Conservation (phyloP, 2,113 vertebrate genomes). For the Rhineura floridana region DNA sequence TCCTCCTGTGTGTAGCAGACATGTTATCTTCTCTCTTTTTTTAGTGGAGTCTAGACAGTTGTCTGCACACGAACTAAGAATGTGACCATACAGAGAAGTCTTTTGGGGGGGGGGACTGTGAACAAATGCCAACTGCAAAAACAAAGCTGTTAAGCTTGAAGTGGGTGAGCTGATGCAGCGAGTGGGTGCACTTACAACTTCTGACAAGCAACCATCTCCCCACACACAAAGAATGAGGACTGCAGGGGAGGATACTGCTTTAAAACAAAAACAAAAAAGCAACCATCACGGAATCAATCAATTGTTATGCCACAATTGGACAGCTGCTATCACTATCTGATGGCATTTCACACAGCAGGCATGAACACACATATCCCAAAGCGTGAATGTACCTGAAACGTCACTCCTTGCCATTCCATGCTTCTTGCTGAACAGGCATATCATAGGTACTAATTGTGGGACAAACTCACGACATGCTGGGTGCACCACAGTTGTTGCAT, state of each 20-base stretch:
- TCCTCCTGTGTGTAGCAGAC: slow-evolving; percentile 33
- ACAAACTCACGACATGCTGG: neutral
- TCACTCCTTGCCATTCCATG: neutral
- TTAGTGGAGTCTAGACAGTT: slow-evolving; percentile 68
- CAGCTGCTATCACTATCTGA: no score
- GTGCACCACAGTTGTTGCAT: neutral
- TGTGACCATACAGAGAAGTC: slow-evolving; percentile 54
- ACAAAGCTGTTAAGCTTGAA: neutral
- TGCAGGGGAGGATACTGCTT: neutral
- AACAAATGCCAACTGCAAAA: slow-evolving; percentile 40
- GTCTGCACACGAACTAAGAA: slow-evolving; percentile 53
- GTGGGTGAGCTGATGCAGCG: neutral
- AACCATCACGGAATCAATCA: neutral
- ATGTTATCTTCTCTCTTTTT: neutral
- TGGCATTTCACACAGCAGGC: neutral
- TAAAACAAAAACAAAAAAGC: neutral
- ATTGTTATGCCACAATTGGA: neutral
- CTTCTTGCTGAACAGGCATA: neutral
- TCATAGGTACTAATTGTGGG: neutral
- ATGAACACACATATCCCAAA: neutral
- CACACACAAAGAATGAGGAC: neutral
- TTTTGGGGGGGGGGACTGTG: slow-evolving; percentile 33
- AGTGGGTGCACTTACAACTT: neutral
- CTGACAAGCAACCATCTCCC: neutral
- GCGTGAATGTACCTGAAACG: neutral